Conservation (phyloP, 2,113 vertebrate genomes). For the Zosterops pallidus region DNA sequence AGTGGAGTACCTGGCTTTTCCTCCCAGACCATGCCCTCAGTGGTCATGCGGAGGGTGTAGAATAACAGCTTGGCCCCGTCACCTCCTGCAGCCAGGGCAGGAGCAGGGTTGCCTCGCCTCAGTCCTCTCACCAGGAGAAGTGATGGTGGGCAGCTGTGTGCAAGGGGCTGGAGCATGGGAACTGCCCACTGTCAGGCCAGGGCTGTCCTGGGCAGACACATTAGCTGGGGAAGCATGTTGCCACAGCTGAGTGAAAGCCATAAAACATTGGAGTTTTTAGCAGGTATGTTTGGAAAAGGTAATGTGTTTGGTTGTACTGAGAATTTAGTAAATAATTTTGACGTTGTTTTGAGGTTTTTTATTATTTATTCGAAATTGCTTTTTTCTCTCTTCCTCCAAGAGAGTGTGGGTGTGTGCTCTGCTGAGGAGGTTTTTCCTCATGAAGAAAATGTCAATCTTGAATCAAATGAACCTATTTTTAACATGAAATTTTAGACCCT, state of each 20-base stretch:
- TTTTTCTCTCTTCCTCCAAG: background rate
- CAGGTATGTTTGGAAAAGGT: background rate
- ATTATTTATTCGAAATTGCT: background rate
- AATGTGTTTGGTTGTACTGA: background rate
- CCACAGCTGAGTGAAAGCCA: background rate
- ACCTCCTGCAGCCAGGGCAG: background rate
- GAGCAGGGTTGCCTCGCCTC: background rate
- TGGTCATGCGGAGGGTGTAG: rapidly evolving
- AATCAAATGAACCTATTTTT: constrained; percentile 38
- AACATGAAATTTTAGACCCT: background rate
- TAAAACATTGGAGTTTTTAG: background rate
- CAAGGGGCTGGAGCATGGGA: rapidly evolving
- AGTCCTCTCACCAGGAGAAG: rapidly evolving
- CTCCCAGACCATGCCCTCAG: background rate
- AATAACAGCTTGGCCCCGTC: background rate
- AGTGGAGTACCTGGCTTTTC: rapidly evolving
- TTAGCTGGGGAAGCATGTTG: rapidly evolving
- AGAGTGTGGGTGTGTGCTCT: background rate
- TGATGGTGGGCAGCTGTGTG: rapidly evolving
- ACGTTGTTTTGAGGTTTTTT: background rate
- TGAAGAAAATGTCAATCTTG: background rate
- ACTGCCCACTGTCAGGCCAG: rapidly evolving
- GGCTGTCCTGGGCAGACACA: rapidly evolving
- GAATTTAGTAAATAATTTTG: background rate
- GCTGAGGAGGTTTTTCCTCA: background rate